Base-by-base conservation (phyloP, 1,140 invertebrate species). In the Eulimnadia texana region DNA sequence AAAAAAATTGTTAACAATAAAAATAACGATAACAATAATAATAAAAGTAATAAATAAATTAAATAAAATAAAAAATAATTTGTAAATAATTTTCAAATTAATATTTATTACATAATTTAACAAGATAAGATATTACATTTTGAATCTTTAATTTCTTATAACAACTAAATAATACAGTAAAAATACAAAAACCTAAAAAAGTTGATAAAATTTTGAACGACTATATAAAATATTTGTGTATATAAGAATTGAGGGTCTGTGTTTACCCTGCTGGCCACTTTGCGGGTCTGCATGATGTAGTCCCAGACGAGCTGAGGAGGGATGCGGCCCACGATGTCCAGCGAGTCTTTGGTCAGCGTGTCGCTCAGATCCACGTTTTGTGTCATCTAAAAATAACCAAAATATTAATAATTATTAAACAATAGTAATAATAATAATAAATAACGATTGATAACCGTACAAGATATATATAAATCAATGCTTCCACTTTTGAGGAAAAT, bases 251-350 rank as follows among this genome's bases (percentile, higher is more conserved):
- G 16, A 61, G 50, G 22, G 20, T 42, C 24, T 51, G 28, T 42
- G 23, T 19, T 63, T 64, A 72, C 70, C 65, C 92, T 93, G 29
- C 83, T 86, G 22, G 84, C 84, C 55, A 84, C 83, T 69, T 88
- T 86, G 67, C 89, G 89, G 75, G 93, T 89, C 74, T 94, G 93
- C 3, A 79, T 80, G 28, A 98, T 83, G 69, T 97, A 97, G 60
- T 94, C 90, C 88, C 89, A 95, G 10, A 96, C 91, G 47, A 88
- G 91, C 3, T 87, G 83, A 3, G 89, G 90, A 59, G 82, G 81
- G 66, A 98, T 95, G 65, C 93, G 79, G 10, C 93, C 93, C 59
- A 94, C 90, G 28, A 96, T 33, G 28, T 61, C 60, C 28, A 61
- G 33, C 6, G 60, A 53, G 11, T 63, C 28, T 13, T 58, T 42